A percentile compares a stretch with the other conserved stretches of the same genome.
Conservation (phyloP, 2,797 vertebrate species). For the Parotocinclus haroldoi region DNA sequence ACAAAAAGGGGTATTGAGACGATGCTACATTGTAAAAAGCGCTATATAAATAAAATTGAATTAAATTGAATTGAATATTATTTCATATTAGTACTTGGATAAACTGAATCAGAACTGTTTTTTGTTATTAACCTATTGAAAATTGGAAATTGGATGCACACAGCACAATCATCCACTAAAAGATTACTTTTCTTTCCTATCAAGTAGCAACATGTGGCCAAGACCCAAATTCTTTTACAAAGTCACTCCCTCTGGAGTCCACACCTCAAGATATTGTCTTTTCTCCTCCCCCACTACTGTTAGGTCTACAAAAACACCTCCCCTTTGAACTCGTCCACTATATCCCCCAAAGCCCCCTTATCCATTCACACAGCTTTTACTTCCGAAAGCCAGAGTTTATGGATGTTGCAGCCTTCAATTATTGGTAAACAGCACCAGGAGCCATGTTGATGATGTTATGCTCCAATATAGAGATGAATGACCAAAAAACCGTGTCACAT, state of each 20-base stretch:
- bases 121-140: no score
- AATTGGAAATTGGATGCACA: no score
- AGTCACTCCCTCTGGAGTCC: slow-evolving; percentile 22
- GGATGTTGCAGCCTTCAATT: slow-evolving; percentile 15
- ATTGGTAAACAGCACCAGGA: background rate
- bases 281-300: slow-evolving; percentile 6
- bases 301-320: slow-evolving; percentile 4
- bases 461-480: background rate
- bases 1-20: no score
- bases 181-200: background rate
- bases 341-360: background rate
- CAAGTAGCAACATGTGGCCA: slow-evolving; percentile 40
- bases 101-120: no score
- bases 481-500: background rate
- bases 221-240: slow-evolving; percentile 30
- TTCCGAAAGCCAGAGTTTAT: background rate
- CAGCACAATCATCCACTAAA: background rate
- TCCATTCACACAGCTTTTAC: background rate
- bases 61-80: no score
- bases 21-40: no score
- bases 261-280: slow-evolving; percentile 18
- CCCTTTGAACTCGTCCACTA: background rate
- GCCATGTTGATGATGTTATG: background rate
- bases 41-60: no score
- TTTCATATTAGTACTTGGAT: no score